These are phyloP conservation scores for Nasonovia ribisnigri DNA, from an alignment of 2,888 invertebrate genomes.

Conservation along the genomic window DNA sequence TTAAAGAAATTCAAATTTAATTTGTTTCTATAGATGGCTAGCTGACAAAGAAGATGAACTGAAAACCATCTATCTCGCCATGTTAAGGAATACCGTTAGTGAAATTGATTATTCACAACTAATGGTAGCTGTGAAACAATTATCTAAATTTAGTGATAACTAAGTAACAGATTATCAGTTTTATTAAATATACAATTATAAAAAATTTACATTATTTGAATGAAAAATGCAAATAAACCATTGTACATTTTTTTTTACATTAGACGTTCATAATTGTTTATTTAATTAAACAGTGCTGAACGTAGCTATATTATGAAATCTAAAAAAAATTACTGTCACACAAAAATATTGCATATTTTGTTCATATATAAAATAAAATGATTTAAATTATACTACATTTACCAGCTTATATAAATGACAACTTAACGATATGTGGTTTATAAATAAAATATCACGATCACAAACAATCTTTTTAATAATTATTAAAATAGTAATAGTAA, in stretches of 20 bases:
- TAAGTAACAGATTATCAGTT: too few species aligned
- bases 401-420: too few species aligned
- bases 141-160: background rate
- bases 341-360: too few species aligned
- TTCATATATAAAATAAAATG: too few species aligned
- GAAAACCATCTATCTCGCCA: background rate
- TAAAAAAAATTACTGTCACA: too few species aligned
- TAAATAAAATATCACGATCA: too few species aligned
- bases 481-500: too few species aligned
- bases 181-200: background rate
- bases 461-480: too few species aligned
- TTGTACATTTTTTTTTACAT: background rate
- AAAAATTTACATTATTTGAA: background rate
- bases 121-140: background rate
- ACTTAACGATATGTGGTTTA: too few species aligned
- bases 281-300: background rate
- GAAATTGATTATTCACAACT: background rate
- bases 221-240: background rate
- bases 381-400: too few species aligned
- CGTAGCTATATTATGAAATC: too few species aligned
- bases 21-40: background rate
- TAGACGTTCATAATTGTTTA: background rate
- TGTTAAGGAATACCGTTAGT: background rate
- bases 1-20: background rate
- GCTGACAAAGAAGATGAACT: background rate